Evolutionary conservation across 2,797 vertebrate species (phyloP).

Genomic region (Anas bahamensis): DNA sequence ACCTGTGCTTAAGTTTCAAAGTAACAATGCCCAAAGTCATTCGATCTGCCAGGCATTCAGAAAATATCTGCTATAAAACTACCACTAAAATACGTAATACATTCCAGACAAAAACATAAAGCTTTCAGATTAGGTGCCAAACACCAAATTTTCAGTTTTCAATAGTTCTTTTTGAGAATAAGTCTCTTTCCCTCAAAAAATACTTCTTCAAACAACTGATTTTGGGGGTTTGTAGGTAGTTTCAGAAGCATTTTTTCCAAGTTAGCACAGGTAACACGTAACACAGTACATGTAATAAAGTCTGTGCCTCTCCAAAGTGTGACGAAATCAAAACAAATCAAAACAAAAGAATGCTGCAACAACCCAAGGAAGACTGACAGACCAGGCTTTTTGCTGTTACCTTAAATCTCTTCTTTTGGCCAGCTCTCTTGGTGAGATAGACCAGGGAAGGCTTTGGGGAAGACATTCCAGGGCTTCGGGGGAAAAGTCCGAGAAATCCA

Average conservation of each 20-base stretch:
- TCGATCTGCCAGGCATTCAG: conserved; percentile 64
- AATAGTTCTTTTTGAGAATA: conserved; percentile 45
- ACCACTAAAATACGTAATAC: conserved; percentile 71
- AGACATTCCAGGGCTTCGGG: conserved; percentile 89
- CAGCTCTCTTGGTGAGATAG: conserved; percentile 87
- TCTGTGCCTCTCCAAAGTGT: not conserved
- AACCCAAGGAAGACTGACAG: not conserved
- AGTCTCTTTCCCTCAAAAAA: not conserved
- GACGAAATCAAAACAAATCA: not conserved
- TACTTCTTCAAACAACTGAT: not conserved
- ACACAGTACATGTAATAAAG: not conserved
- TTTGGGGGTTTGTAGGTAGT: not conserved
- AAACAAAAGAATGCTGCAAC: not conserved
- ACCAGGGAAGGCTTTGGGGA: conserved; percentile 90
- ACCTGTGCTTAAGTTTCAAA: conserved; percentile 17
- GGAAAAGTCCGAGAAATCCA: conserved; percentile 94
- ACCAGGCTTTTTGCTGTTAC: conserved; percentile 62
- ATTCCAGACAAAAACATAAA: conserved; percentile 77
- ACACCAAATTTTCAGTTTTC: conserved; percentile 50
- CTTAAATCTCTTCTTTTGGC: conserved; percentile 90
- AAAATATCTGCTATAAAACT: conserved; percentile 78
- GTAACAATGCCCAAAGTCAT: not conserved
- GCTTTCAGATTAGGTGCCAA: conserved; percentile 68
- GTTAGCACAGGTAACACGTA: not conserved
- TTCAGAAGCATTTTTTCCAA: not conserved